phyloP scores from a whole-genome alignment of 1,140 invertebrate genomes.

The Drosophila tropicalis region DNA sequence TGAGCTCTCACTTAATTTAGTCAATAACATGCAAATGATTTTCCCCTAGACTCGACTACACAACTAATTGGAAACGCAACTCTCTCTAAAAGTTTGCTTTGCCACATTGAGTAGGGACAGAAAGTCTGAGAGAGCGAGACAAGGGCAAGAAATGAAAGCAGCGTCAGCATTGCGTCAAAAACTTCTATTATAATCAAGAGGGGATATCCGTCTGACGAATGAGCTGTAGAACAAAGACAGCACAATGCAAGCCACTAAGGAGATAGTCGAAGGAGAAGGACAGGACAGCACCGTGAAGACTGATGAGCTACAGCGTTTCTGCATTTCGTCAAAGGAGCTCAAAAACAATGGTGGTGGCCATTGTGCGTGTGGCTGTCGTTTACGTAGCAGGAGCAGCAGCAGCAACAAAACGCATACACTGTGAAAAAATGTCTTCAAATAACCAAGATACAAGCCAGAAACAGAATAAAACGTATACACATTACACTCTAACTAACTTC shows the following conservation, averaged over 20 bases:
- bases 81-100: conserved; percentile 27
- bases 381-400: background rate
- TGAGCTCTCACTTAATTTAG: conserved; percentile 72
- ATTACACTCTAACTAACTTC: background rate
- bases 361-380: conserved; percentile 14
- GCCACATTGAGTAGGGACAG: background rate
- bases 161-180: conserved; percentile 56
- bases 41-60: conserved; percentile 32
- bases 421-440: background rate
- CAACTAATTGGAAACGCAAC: conserved; percentile 70
- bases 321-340: conserved; percentile 51
- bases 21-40: conserved; percentile 79
- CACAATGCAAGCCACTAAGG: conserved; percentile 4
- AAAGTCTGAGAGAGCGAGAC: background rate
- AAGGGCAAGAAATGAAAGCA: background rate
- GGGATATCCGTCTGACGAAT: conserved; percentile 46
- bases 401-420: conserved; percentile 20
- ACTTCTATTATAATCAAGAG: conserved; percentile 51
- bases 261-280: conserved; percentile 1
- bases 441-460: background rate
- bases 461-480: too few species aligned
- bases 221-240: background rate
- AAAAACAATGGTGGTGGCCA: conserved; percentile 19
- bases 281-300: conserved; percentile 30
- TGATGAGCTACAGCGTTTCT: conserved; percentile 67